Percentiles rank a stretch among this genome's conserved stretches.
Evolutionary conservation across 2,888 invertebrate species (phyloP).

Genomic region (Cantharis rufa): DNA sequence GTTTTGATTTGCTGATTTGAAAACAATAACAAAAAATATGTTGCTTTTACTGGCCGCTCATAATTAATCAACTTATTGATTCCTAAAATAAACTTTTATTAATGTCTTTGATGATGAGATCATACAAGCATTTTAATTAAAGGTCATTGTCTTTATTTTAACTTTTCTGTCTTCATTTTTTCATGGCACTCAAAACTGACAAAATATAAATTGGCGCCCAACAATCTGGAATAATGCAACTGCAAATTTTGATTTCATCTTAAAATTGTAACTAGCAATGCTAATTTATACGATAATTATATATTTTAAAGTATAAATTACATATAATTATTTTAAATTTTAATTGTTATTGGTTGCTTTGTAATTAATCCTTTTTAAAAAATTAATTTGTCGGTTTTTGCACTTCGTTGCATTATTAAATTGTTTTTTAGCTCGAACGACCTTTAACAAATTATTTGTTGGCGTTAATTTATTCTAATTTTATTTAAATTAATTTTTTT

Average conservation of each 20-base stretch:
- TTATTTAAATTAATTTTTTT: not conserved
- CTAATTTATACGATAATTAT: not conserved
- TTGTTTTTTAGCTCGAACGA: not conserved
- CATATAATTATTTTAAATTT: not conserved
- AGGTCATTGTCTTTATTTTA: constrained; percentile 1
- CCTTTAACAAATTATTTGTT: not conserved
- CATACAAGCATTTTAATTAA: constrained; percentile 1
- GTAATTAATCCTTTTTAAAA: not conserved
- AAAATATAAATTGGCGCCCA: not conserved
- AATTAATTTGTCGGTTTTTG: not conserved
- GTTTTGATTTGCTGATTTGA: not conserved
- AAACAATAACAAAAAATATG: not conserved
- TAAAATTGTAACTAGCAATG: not conserved
- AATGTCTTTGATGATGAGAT: not conserved
- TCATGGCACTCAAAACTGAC: not conserved
- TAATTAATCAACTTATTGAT: not conserved
- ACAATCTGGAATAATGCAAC: not conserved
- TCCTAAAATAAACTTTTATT: not conserved
- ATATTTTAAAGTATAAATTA: not conserved
- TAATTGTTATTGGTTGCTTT: not conserved
- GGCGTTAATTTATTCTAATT: not conserved
- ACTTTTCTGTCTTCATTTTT: not conserved
- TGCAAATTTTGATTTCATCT: not conserved
- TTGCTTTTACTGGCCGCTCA: not conserved
- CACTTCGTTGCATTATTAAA: not conserved